Conservation (phyloP, 2,797 vertebrate species). For the Arctocebus calabarensis region DNA sequence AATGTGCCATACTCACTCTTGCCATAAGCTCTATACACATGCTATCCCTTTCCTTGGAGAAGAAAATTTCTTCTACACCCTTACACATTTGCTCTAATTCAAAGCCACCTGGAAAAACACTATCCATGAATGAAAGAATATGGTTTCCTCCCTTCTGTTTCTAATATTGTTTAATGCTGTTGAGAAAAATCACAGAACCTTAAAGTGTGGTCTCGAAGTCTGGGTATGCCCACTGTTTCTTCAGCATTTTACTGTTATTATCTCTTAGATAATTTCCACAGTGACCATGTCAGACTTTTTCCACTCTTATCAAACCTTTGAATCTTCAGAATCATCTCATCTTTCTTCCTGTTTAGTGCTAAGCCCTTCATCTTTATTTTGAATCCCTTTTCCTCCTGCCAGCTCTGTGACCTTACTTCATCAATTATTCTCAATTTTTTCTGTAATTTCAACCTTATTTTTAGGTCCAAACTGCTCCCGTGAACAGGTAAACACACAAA, state of each 20-base stretch:
- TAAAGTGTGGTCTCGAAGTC: neutral
- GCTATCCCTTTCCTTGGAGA: neutral
- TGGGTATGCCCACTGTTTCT: neutral
- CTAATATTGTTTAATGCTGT: neutral
- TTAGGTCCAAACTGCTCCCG: neutral
- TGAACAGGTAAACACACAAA: neutral
- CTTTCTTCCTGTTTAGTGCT: neutral
- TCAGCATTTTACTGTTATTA: neutral
- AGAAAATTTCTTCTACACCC: neutral
- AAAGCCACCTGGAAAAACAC: neutral
- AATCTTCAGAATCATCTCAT: neutral
- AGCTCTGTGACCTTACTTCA: slow-evolving; percentile 9
- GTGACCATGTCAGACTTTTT: neutral
- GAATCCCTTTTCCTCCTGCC: neutral
- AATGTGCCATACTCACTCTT: neutral
- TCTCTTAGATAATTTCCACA: slow-evolving; percentile 8
- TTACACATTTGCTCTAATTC: neutral
- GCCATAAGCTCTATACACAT: neutral
- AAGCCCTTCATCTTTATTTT: slow-evolving; percentile 45
- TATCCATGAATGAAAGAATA: neutral
- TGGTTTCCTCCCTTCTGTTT: neutral
- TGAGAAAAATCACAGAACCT: neutral
- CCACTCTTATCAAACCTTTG: neutral
- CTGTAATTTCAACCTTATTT: neutral
- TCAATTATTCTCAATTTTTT: neutral